Conservation (phyloP, 2,797 vertebrate genomes). For the Hemibagrus guttatus region DNA sequence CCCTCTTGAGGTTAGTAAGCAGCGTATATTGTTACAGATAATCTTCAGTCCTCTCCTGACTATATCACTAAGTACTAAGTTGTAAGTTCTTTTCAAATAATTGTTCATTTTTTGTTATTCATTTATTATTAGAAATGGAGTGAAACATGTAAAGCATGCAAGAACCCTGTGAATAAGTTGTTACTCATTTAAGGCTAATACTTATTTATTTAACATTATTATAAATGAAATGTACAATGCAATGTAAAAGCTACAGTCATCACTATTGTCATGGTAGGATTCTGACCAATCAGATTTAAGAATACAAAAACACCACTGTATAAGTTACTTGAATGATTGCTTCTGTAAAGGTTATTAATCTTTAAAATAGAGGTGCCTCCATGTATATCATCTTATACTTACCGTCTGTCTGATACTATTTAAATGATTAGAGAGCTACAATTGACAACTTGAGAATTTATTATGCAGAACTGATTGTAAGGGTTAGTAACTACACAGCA, state of each 20-base stretch:
- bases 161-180: not conserved
- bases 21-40: not conserved
- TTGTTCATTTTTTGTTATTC: not conserved
- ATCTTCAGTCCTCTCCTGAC: not conserved
- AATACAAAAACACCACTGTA: not conserved
- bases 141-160: not conserved
- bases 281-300: not conserved
- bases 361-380: not conserved
- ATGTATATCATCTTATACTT: not conserved
- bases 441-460: not conserved
- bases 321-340: not conserved
- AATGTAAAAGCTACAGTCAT: not conserved
- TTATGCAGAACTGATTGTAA: not conserved
- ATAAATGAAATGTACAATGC: too few relatives aligned
- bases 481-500: conserved; percentile 20
- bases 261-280: not conserved
- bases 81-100: not conserved
- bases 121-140: not conserved
- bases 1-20: not conserved
- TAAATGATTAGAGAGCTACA: not conserved
- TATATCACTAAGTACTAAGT: not conserved
- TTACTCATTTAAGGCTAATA: too few relatives aligned
- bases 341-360: not conserved
- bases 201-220: too few relatives aligned
- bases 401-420: not conserved